These are phyloP conservation scores for Syncerus caffer DNA, from an alignment of 2,797 vertebrate genomes.

Conservation along the genomic window DNA sequence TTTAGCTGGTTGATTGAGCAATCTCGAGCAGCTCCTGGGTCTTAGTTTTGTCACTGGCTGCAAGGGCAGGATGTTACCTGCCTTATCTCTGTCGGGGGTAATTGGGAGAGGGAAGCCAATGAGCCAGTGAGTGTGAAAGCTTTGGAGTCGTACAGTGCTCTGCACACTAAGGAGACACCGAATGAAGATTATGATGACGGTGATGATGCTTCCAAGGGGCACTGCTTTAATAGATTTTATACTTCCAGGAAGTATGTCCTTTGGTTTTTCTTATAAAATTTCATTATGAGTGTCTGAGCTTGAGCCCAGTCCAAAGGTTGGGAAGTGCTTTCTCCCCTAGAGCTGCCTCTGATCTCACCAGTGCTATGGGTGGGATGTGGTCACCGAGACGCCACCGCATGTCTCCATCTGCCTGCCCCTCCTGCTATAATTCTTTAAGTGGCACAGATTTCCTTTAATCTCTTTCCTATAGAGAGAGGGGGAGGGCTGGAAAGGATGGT, in stretches of 20 bases:
- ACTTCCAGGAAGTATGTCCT: slow-evolving; percentile 23
- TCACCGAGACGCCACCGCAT: neutral
- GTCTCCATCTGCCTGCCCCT: slow-evolving; percentile 35
- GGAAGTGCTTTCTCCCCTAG: neutral
- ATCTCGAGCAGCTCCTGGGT: neutral
- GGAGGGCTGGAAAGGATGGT: neutral
- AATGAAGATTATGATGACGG: neutral
- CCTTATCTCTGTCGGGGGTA: fast-evolving
- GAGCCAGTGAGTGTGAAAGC: no score
- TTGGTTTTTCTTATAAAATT: neutral
- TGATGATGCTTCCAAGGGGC: neutral
- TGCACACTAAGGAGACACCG: neutral
- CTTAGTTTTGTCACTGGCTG: neutral
- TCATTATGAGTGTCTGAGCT: neutral
- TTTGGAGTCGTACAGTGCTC: fast-evolving
- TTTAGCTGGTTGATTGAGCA: neutral
- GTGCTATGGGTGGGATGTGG: neutral
- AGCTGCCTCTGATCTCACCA: neutral
- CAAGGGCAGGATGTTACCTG: neutral
- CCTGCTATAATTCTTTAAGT: slow-evolving; percentile 52
- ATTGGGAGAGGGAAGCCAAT: neutral
- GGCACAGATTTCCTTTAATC: slow-evolving; percentile 47
- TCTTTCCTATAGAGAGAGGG: slow-evolving; percentile 37
- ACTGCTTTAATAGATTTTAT: neutral
- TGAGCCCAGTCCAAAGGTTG: neutral